A percentile compares a stretch with the other conserved stretches of the same genome.
phyloP scores from a whole-genome alignment of 2,113 vertebrate genomes.

The Haemorhous mexicanus region DNA sequence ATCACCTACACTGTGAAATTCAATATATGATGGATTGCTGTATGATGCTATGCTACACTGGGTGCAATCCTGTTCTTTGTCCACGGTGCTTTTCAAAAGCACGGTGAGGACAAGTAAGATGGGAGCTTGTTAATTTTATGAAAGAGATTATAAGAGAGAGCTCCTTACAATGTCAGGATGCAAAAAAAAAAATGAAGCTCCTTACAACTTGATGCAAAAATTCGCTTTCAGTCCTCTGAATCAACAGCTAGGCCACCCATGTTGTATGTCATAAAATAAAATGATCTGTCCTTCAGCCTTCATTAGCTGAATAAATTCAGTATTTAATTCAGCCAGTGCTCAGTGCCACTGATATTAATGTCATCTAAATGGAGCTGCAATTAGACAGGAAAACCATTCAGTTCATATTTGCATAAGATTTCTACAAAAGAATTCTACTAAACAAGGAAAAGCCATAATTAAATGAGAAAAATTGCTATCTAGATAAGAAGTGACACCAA shows the following conservation, averaged over 20 bases:
- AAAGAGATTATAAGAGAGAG: not conserved
- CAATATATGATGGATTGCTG: not conserved
- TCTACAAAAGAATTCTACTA: not conserved
- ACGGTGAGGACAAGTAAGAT: not conserved
- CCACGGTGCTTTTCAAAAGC: not conserved
- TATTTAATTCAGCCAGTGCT: not conserved
- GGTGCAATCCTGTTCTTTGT: not conserved
- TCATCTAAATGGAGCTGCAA: constrained; percentile 29
- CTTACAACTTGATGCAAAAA: not conserved
- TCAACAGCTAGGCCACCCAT: not conserved
- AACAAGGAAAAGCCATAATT: constrained; percentile 35
- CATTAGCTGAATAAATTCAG: not conserved
- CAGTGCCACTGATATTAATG: not conserved
- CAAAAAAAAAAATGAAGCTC: not conserved
- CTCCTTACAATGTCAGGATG: not conserved
- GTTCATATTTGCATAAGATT: constrained; percentile 15
- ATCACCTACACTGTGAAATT: not conserved
- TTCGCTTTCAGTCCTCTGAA: not conserved
- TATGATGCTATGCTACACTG: not conserved
- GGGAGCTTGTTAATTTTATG: not conserved
- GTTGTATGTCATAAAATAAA: not conserved
- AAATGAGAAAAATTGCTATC: constrained; percentile 22
- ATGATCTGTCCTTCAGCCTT: constrained; percentile 4
- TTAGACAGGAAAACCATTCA: constrained; percentile 40
- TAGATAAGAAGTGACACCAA: constrained; percentile 20